Base-by-base conservation (phyloP, 2,113 vertebrate species). In the Carollia perspicillata region DNA sequence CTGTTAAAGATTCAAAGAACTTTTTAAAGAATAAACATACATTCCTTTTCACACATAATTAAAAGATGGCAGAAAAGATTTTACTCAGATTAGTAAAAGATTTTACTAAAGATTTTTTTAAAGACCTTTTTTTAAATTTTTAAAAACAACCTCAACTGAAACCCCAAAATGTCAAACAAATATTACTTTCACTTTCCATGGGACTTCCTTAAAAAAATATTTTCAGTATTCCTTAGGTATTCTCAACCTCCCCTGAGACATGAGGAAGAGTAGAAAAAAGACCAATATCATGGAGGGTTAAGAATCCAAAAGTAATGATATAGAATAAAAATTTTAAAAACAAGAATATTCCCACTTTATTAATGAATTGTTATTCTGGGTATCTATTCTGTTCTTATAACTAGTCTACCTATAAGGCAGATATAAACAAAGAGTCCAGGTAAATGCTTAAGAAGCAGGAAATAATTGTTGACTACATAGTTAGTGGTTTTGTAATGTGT, bases 51-150 rank as follows among this genome's bases (percentile, higher is more conserved):
- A 83, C 23, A 60, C 22, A 81, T 58, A 72, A 88, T 63, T 90
- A 40, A 93, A 96, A 94, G 55, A 33, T 86, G 18, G 47, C n/a
- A 95, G 5, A 93, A 87, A 89, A 89, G 42, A 85, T 78, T 83
- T 55, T 55, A 22, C 55, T 5, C 17, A 5, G 1, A 87, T 75
- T 75, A 44, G 42, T 55, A 22, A 55, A 55, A 55, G 53, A 55
- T 22, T 55, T 22, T 55, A 55, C 18, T 55, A 55, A 55, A 55
- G 53, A 55, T 22, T 22, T 53, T 51, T 18, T 55, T 22, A 22
- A 55, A 55, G 51, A 53, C 13, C 6, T 53, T 53, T 53, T 53
- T 53, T 18, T 6, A n/a, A 49, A 10, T 22, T 55, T 55, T 55
- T 22, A 55, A 55, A 55, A 71, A 75, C 0, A 79, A 13, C 6